Conservation (phyloP, 1,140 invertebrate species). For the Sarcophaga peregrina region DNA sequence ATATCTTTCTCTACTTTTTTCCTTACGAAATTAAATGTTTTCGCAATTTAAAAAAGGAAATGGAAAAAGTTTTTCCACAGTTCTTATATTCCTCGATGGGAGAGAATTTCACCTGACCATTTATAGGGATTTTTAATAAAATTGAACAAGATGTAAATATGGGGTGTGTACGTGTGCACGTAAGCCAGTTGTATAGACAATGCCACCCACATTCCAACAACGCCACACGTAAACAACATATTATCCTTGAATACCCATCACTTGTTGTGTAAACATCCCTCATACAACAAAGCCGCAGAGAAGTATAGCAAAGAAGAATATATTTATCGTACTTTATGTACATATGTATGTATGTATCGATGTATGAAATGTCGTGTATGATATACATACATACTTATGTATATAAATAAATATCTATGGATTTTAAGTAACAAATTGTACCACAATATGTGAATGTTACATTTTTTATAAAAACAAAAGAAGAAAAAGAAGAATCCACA, state of each 20-base stretch:
- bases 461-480: constrained; percentile 31
- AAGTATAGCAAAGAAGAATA: not conserved
- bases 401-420: not conserved
- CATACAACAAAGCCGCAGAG: too few relatives aligned
- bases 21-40: not conserved
- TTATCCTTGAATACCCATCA: constrained; percentile 36
- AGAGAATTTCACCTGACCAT: constrained; percentile 31
- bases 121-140: not conserved
- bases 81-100: not conserved
- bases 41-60: constrained; percentile 14
- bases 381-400: too few relatives aligned
- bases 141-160: not conserved
- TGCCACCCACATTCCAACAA: not conserved
- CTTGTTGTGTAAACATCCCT: not conserved
- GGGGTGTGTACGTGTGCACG: not conserved
- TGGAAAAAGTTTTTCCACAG: constrained; percentile 12
- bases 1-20: not conserved
- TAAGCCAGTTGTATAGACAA: not conserved
- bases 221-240: constrained; percentile 2
- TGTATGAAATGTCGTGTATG: too few relatives aligned
- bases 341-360: not conserved
- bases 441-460: constrained; percentile 37
- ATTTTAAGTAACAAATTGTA: constrained; percentile 18
- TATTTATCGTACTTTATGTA: not conserved
- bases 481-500: not conserved